Conservation (phyloP, 1,140 invertebrate genomes). For the Holotrichia oblita region DNA sequence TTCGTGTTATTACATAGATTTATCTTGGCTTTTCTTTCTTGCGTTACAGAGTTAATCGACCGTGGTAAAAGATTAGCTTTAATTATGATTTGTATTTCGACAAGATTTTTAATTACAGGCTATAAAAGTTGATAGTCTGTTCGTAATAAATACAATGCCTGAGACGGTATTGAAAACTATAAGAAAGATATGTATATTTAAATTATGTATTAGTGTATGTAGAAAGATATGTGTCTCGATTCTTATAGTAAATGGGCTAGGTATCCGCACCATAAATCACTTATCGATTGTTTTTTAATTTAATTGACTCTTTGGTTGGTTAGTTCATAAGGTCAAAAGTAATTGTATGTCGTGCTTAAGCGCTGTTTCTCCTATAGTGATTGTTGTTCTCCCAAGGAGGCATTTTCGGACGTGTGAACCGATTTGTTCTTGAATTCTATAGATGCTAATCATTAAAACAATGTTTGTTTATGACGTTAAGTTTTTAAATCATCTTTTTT, state of each 20-base stretch:
- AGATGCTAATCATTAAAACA: background rate
- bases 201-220: background rate
- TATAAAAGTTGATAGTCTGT: background rate
- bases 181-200: background rate
- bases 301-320: conserved; percentile 33
- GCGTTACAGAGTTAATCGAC: background rate
- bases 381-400: background rate
- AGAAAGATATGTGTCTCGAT: background rate
- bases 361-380: background rate
- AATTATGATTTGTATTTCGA: conserved; percentile 3
- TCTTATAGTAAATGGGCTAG: conserved; percentile 1
- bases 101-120: background rate
- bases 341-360: conserved; percentile 1
- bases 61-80: background rate
- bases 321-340: conserved; percentile 28
- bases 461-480: background rate
- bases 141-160: background rate
- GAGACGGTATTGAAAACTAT: background rate
- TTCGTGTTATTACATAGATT: too few species aligned
- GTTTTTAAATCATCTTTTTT: too few species aligned
- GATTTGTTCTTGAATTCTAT: background rate
- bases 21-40: too few species aligned
- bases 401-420: conserved; percentile 14
- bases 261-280: conserved; percentile 26
- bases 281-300: conserved; percentile 36